phyloP scores from a whole-genome alignment of 2,888 invertebrate species.

The Apodemia duryi region DNA sequence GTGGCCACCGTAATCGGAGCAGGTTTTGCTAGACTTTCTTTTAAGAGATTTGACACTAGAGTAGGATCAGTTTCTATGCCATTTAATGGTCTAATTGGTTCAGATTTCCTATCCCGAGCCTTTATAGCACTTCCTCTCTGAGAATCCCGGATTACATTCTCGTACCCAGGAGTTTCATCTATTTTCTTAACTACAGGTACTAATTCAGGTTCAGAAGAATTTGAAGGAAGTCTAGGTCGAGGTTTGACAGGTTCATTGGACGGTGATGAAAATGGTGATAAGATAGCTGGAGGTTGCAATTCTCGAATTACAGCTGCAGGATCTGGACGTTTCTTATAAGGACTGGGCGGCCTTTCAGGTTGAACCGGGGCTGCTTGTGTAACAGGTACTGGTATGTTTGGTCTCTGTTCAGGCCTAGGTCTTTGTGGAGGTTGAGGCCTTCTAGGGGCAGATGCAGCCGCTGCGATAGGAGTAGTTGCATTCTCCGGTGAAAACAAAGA shows the following conservation, averaged over 20 bases:
- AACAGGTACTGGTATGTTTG: constrained; percentile 37
- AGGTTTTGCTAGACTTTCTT: constrained; percentile 80
- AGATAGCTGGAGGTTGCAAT: constrained; percentile 62
- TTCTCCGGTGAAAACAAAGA: constrained; percentile 85
- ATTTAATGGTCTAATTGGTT: constrained; percentile 66
- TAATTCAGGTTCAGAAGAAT: constrained; percentile 80
- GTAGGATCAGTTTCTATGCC: constrained; percentile 86
- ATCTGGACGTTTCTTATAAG: constrained; percentile 55
- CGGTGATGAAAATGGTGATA: constrained; percentile 75
- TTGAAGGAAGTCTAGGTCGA: constrained; percentile 61
- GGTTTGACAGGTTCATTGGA: constrained; percentile 50
- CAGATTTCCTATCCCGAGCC: constrained; percentile 58
- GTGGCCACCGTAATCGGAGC: constrained; percentile 64
- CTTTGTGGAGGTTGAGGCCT: constrained; percentile 45
- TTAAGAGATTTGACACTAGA: constrained; percentile 83
- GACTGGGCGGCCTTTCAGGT: constrained; percentile 47
- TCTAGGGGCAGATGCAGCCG: constrained; percentile 54
- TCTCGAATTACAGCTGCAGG: constrained; percentile 56
- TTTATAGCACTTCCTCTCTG: constrained; percentile 58
- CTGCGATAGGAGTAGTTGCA: constrained; percentile 65
- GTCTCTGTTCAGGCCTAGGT: constrained; percentile 38
- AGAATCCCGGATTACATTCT: constrained; percentile 78
- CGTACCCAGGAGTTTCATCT: constrained; percentile 81
- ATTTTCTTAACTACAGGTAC: constrained; percentile 81
- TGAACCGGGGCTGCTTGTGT: constrained; percentile 46